Base-by-base conservation (phyloP, 30 jellyfish, hydroid and myxozoan species). In the Mastigias papua region DNA sequence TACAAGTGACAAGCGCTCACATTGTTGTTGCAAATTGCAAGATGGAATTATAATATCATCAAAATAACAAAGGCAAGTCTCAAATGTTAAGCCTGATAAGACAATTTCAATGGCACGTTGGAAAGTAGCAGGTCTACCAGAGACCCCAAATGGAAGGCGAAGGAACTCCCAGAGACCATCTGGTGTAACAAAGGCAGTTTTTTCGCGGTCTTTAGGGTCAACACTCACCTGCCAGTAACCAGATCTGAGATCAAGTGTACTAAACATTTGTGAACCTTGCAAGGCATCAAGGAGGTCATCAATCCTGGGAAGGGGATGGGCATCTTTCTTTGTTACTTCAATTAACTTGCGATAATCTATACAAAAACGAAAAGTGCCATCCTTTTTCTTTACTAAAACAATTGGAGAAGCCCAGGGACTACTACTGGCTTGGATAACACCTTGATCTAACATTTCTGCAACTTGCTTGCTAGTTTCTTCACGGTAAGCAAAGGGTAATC, bases 361-460 rank as follows among this genome's bases (percentile, higher is more conserved):
- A 69, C 93, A 84, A n/a, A 63, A 67, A 68, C 92, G 66, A 37
- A 7, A 61, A 0, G 70, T 46, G n/a, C 84, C 90, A 61, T 80
- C 84, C 46, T 34, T 58, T 26, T 80, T 80, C 34, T 80, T 62
- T 9, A 66, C 90, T 1, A 80, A 27, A 21, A 87, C 91, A 21
- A 79, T 51, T 4, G 96, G 96, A 21, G 92, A 76, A 13, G 91
- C 72, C 92, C 96, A 87, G 42, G 93, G 96, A 48, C 79, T 60
- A 48, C 34, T 0, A 51, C 82, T 64, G 29, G 96, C 93, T 58
- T 69, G 69, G 1, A 87, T 87, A 6, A 87, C 80, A 4, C 86
- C 92, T 49, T 73, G 69, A 32, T n/a, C 26, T 2, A 67, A 37
- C 84, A 81, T 65, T 48, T 81, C 84, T 10, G 61, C 25, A 22